Base-by-base conservation (phyloP, 2,888 invertebrate genomes). In the Apotomis turbidana region DNA sequence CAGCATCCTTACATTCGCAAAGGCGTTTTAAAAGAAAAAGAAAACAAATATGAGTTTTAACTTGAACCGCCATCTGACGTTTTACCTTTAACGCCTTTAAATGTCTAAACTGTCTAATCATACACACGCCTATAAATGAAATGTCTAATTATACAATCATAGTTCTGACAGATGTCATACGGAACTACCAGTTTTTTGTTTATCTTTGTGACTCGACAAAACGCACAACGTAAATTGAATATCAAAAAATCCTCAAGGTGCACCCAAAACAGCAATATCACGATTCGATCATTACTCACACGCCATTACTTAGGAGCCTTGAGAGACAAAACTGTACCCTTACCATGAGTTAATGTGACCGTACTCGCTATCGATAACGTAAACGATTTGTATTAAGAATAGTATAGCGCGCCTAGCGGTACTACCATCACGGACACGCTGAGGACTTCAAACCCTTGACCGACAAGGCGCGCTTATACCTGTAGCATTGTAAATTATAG, bases 221-320 rank as follows among this genome's bases (percentile, higher is more conserved):
- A 49, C 38, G 10, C 5, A 3, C 36, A 59, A 36, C 12, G 13
- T 5, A 68, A 27, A 58, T 59, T 64, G 12, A 64, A 55, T 27
- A 64, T 44, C 27, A 58, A 67, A 44, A 51, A 51, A 59, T 5
- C n/a, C 52, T 69, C 52, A 59, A 54, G 62, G 54, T 54, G 44
- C 58, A 41, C 61, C 52, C 72, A 63, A 68, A 72, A 68, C 44
- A 59, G 71, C 67, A 57, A n/a, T 51, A 36, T 72, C 72, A 72
- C 27, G 59, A 59, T 68, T 46, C 41, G 63, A 63, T 59, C 63
- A 72, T 72, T 68, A 72, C 52, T 72, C 52, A 71, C 71, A 55
- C 62, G 41, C 61, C 59, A 38, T 41, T 54, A 57, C 69, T 54
- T 62, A 51, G 67, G 52, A 58, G 58, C 74, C 75, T 75, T 71